These are phyloP conservation scores for Luffia ferchaultella DNA, from an alignment of 2,888 invertebrate species.

Conservation along the genomic window DNA sequence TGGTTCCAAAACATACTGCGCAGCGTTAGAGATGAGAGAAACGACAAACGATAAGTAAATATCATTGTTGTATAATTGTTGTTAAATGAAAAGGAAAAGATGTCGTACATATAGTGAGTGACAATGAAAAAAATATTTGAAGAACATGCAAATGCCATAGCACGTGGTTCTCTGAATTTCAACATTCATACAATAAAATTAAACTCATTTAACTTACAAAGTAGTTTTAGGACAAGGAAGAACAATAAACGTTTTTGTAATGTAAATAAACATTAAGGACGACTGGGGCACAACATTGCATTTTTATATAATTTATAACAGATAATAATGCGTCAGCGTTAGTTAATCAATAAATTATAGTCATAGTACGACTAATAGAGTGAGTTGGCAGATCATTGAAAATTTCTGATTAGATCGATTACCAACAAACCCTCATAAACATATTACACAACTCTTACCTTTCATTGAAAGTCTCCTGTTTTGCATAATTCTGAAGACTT, in stretches of 20 bases:
- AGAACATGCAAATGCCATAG: conserved; percentile 43
- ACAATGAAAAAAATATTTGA: conserved; percentile 20
- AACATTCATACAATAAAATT: background rate
- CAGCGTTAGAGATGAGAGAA: conserved; percentile 80
- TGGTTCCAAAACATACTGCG: conserved; percentile 99
- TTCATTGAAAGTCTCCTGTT: conserved; percentile 95
- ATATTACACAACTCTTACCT: conserved; percentile 74
- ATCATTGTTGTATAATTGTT: conserved; percentile 31
- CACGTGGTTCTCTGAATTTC: background rate
- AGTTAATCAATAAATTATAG: conserved; percentile 4
- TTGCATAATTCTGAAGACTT: conserved; percentile 97
- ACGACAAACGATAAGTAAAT: conserved; percentile 64
- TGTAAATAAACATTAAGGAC: conserved; percentile 52
- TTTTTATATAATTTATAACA: conserved; percentile 43
- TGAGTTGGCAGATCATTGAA: conserved; percentile 11
- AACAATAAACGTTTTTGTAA: background rate
- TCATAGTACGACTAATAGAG: conserved; percentile 19
- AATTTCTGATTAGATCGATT: background rate
- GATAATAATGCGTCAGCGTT: conserved; percentile 19
- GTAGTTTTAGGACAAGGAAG: background rate
- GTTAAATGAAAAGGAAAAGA: conserved; percentile 42
- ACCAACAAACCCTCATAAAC: conserved; percentile 21
- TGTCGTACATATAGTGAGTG: conserved; percentile 20
- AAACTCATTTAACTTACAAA: background rate
- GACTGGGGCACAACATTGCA: conserved; percentile 89